Percentiles rank a stretch among this genome's conserved stretches.
Conservation (phyloP, 2,797 vertebrate species). For the Tenualosa thibaudeaui region DNA sequence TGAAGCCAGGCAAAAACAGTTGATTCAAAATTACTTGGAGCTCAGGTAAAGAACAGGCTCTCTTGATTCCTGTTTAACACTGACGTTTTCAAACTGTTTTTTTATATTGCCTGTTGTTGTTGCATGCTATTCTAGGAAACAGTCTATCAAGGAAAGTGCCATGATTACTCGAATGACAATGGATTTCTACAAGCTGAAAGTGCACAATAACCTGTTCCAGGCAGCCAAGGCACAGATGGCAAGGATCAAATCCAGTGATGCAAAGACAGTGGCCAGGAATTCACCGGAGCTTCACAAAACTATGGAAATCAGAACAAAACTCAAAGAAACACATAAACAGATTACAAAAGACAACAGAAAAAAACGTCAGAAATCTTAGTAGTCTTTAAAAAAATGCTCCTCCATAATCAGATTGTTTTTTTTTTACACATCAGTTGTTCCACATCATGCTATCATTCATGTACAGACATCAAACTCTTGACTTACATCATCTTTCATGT, state of each 20-base stretch:
- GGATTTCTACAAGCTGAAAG: slow-evolving; percentile 50
- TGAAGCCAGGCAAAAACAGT: not conserved
- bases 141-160: slow-evolving; percentile 49
- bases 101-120: slow-evolving; percentile 14
- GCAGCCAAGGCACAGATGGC: slow-evolving; percentile 52
- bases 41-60: slow-evolving; percentile 48
- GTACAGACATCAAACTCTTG: not conserved
- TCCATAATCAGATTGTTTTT: not conserved
- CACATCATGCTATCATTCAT: not conserved
- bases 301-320: not conserved
- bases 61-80: not conserved
- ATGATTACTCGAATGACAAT: slow-evolving; percentile 53
- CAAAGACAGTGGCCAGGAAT: not conserved
- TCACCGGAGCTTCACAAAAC: not conserved
- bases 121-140: slow-evolving; percentile 49
- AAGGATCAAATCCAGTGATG: slow-evolving; percentile 42
- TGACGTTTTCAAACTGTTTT: not conserved
- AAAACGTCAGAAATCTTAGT: not conserved
- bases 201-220: slow-evolving; percentile 51
- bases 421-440: not conserved
- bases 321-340: not conserved
- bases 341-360: not conserved
- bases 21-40: slow-evolving; percentile 41
- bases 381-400: not conserved
- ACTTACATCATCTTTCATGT: not conserved